Evolutionary conservation across 2,888 invertebrate genomes (phyloP).

Genomic region (Fragum whitleyi): DNA sequence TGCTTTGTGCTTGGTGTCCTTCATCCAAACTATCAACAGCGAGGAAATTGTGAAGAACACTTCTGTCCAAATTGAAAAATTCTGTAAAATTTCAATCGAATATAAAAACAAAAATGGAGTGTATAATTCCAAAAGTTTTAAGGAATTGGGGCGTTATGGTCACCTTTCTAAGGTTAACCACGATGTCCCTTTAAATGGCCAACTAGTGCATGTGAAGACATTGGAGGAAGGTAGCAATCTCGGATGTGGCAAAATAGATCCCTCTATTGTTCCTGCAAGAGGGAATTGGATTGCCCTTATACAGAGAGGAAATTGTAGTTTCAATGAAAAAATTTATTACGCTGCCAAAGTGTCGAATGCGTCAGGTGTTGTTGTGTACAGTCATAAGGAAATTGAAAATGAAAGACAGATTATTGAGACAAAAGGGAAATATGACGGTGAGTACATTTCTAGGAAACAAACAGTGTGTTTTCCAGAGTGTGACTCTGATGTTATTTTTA

Average conservation of each 20-base stretch:
- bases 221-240: conserved; percentile 27
- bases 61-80: neutral
- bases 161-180: conserved; percentile 26
- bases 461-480: too few relatives aligned
- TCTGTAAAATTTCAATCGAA: conserved; percentile 22
- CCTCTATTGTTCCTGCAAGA: conserved; percentile 83
- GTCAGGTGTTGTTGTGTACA: conserved; percentile 93
- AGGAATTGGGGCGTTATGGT: conserved; percentile 26
- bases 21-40: conserved; percentile 14
- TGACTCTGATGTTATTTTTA: too few relatives aligned
- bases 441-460: conserved; percentile 20
- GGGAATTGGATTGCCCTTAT: conserved; percentile 93
- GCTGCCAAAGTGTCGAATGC: conserved; percentile 89
- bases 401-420: conserved; percentile 10
- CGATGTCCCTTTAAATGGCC: conserved; percentile 36
- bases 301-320: conserved; percentile 92
- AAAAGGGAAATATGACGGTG: conserved; percentile 40
- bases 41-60: neutral
- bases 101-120: conserved; percentile 8
- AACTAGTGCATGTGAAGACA: conserved; percentile 47
- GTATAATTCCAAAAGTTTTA: neutral
- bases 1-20: conserved; percentile 5
- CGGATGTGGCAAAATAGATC: conserved; percentile 49
- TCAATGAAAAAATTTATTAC: conserved; percentile 93
- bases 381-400: conserved; percentile 82